A percentile compares a stretch with the other conserved stretches of the same genome.
phyloP scores from a whole-genome alignment of 2,797 vertebrate genomes.

The Lindbergichthys nudifrons region DNA sequence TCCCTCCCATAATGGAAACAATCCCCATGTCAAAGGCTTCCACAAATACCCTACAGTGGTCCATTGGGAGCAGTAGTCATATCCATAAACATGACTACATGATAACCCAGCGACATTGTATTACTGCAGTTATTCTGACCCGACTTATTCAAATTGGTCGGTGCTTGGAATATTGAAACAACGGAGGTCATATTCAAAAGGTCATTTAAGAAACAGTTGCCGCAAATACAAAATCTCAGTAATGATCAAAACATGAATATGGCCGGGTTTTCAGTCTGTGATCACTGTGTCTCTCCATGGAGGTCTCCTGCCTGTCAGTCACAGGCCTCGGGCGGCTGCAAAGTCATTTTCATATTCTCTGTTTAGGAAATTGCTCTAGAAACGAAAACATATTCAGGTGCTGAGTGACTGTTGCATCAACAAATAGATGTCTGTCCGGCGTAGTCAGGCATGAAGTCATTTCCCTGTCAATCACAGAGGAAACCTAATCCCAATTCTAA shows the following conservation, averaged over 20 bases:
- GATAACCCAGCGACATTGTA: background rate
- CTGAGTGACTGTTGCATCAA: conserved; percentile 48
- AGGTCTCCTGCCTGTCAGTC: conserved; percentile 38
- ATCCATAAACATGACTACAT: background rate
- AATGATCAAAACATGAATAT: conserved; percentile 28
- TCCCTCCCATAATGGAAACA: background rate
- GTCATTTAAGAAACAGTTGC: conserved; percentile 9
- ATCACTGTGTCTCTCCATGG: conserved; percentile 20
- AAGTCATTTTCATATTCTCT: conserved; percentile 40
- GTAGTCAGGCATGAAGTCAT: conserved; percentile 55
- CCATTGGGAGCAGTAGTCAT: background rate
- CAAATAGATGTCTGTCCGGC: conserved; percentile 58
- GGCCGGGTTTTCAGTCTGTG: conserved; percentile 14
- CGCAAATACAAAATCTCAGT: background rate
- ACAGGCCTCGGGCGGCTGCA: conserved; percentile 25
- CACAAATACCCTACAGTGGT: background rate
- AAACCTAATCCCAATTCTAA: conserved; percentile 49
- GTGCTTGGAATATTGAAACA: conserved; percentile 1
- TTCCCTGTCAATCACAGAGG: conserved; percentile 57
- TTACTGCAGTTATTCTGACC: conserved; percentile 23
- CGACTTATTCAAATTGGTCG: conserved; percentile 3
- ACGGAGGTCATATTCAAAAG: conserved; percentile 7
- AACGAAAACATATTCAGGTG: conserved; percentile 51
- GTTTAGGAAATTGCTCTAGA: conserved; percentile 63
- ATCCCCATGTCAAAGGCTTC: background rate